phyloP scores from a whole-genome alignment of 2,113 vertebrate genomes.

The Microcebus murinus region DNA sequence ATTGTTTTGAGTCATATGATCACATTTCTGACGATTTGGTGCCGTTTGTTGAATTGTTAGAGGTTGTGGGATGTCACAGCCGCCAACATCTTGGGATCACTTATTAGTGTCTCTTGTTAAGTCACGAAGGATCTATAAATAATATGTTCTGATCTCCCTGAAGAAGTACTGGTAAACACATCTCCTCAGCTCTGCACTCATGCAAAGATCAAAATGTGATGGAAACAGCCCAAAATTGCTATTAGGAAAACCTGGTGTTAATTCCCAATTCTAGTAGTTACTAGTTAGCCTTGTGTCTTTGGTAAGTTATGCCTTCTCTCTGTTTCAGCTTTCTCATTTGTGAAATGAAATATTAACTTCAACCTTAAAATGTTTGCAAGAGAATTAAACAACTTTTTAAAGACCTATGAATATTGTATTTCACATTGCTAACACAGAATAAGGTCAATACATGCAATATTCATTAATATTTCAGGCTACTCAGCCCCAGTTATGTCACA shows the following conservation, averaged over 20 bases:
- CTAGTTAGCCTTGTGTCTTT: not conserved
- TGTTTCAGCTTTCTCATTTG: conserved; percentile 12
- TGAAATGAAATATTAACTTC: not conserved
- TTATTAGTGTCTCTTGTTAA: conserved; percentile 13
- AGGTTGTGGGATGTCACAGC: not conserved
- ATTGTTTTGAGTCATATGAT: conserved; percentile 32
- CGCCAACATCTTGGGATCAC: not conserved
- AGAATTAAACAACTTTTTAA: not conserved
- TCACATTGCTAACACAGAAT: not conserved
- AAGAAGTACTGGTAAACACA: conserved; percentile 9
- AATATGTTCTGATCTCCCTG: not conserved
- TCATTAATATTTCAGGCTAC: not conserved
- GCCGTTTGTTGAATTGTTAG: conserved; percentile 5
- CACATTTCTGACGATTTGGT: not conserved
- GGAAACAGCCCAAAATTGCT: not conserved
- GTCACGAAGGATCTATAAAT: not conserved
- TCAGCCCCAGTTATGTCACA: not conserved
- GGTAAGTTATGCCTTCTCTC: not conserved
- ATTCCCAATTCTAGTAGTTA: not conserved
- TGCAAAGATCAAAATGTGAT: not conserved
- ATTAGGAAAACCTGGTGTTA: not conserved
- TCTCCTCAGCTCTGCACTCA: not conserved
- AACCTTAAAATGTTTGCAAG: conserved; percentile 18
- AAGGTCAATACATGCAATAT: not conserved
- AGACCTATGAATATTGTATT: not conserved